Evolutionary conservation across 1,140 invertebrate species (phyloP).

Genomic region (Panulirus ornatus): DNA sequence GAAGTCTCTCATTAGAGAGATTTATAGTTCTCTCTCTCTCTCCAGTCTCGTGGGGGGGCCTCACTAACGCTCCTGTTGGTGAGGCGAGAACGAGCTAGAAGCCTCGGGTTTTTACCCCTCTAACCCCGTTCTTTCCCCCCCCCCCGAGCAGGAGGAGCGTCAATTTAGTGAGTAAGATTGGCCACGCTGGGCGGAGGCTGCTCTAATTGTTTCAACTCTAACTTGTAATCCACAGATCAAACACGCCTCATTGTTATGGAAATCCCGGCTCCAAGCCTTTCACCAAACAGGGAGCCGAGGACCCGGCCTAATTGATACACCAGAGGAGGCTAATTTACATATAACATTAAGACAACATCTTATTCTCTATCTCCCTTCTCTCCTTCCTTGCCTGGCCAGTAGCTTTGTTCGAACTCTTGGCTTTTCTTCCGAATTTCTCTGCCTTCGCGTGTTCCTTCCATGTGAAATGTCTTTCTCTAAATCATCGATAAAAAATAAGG

Average conservation of each 20-base stretch:
- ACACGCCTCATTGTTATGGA: slow-evolving; percentile 60
- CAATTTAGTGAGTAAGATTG: neutral
- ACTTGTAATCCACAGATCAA: slow-evolving; percentile 54
- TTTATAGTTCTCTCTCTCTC: too few relatives aligned
- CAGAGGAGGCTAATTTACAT: slow-evolving; percentile 37
- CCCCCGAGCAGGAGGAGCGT: neutral
- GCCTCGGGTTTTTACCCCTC: neutral
- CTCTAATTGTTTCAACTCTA: slow-evolving; percentile 62
- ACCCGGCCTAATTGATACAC: slow-evolving; percentile 29
- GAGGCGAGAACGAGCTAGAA: too few relatives aligned
- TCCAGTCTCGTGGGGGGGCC: too few relatives aligned
- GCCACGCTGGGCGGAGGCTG: neutral
- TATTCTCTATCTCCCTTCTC: slow-evolving; percentile 3
- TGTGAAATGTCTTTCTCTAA: too few relatives aligned
- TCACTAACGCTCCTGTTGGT: too few relatives aligned
- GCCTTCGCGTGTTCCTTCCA: too few relatives aligned
- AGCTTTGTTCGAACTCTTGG: too few relatives aligned
- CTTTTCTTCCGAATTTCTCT: too few relatives aligned
- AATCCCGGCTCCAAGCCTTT: slow-evolving; percentile 34
- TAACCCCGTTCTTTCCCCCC: neutral
- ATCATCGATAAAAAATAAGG: too few relatives aligned
- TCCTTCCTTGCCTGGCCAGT: too few relatives aligned
- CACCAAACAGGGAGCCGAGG: slow-evolving; percentile 25
- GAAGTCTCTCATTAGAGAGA: too few relatives aligned
- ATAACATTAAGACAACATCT: slow-evolving; percentile 44